Evolutionary conservation across 2,797 vertebrate genomes (phyloP).

Genomic region (Gila robusta): DNA sequence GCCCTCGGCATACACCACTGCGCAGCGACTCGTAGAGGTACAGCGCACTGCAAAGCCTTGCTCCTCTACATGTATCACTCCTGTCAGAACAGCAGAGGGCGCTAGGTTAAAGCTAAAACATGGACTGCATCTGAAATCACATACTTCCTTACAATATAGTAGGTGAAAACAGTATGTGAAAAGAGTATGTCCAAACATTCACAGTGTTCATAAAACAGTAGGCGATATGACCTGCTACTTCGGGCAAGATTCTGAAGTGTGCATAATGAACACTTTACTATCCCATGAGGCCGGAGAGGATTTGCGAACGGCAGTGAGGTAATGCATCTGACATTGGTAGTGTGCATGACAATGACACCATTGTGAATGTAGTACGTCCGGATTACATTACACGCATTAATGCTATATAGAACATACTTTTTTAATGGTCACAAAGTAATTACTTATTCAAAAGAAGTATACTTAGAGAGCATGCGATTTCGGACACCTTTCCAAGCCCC

Average conservation of each 20-base stretch:
- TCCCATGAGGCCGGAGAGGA: no score
- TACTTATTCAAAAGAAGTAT: not conserved
- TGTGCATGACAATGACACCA: not conserved
- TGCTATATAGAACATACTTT: not conserved
- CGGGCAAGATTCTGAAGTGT: not conserved
- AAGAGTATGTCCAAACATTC: not conserved
- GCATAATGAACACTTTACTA: not conserved
- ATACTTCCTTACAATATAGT: not conserved
- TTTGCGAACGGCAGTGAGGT: not conserved
- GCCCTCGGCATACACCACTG: conserved; percentile 75
- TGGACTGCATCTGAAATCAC: not conserved
- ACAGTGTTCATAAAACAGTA: conserved; percentile 1
- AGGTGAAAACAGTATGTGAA: not conserved
- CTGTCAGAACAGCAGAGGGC: conserved; percentile 67
- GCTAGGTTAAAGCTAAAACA: conserved; percentile 4
- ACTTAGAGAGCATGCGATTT: not conserved
- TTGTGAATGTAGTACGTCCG: not conserved
- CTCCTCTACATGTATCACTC: conserved; percentile 66
- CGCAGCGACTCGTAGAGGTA: conserved; percentile 68
- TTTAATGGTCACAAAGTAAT: not conserved
- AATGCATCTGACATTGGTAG: not conserved
- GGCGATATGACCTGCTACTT: not conserved
- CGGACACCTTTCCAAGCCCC: not conserved
- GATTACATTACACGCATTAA: not conserved
- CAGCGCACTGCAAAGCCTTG: conserved; percentile 77